These are phyloP conservation scores for Meandrusa payeni DNA, from an alignment of 2,888 invertebrate genomes.

Conservation along the genomic window DNA sequence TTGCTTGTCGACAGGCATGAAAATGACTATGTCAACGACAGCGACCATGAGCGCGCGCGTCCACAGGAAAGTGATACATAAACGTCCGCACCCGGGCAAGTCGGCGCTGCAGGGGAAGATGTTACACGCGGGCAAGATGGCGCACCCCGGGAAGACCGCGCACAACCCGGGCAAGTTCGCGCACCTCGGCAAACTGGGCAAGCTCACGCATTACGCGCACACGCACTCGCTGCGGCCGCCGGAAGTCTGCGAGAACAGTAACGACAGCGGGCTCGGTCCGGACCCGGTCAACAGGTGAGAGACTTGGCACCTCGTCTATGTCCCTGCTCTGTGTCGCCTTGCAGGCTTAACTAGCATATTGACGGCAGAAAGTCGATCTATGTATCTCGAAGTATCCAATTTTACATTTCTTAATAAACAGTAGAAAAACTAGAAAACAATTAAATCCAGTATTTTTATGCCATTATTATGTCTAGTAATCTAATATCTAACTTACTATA, in stretches of 20 bases:
- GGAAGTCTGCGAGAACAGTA: slow-evolving; percentile 91
- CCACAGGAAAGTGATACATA: slow-evolving; percentile 85
- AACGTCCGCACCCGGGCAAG: slow-evolving; percentile 77
- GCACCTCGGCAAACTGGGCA: slow-evolving; percentile 65
- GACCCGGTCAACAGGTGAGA: slow-evolving; percentile 82
- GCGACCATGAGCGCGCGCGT: slow-evolving; percentile 84
- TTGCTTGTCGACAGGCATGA: slow-evolving; percentile 81
- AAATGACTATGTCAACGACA: slow-evolving; percentile 87
- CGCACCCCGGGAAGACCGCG: slow-evolving; percentile 55
- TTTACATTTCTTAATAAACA: too few relatives aligned
- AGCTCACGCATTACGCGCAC: slow-evolving; percentile 64
- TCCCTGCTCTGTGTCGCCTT: slow-evolving; percentile 11
- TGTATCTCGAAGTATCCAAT: too few relatives aligned
- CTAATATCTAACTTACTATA: too few relatives aligned
- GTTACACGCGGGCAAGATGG: slow-evolving; percentile 68
- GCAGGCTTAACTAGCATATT: too few relatives aligned
- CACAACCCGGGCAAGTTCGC: slow-evolving; percentile 47
- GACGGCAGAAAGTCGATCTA: too few relatives aligned
- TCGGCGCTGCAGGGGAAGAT: slow-evolving; percentile 67
- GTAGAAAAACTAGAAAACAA: too few relatives aligned
- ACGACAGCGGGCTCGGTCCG: slow-evolving; percentile 93
- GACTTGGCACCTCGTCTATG: slow-evolving; percentile 10
- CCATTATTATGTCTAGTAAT: too few relatives aligned
- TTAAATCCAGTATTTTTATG: too few relatives aligned
- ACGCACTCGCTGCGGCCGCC: slow-evolving; percentile 71